phyloP scores from a whole-genome alignment of 2,888 invertebrate genomes.

The Scrobipalpa atriplicella region DNA sequence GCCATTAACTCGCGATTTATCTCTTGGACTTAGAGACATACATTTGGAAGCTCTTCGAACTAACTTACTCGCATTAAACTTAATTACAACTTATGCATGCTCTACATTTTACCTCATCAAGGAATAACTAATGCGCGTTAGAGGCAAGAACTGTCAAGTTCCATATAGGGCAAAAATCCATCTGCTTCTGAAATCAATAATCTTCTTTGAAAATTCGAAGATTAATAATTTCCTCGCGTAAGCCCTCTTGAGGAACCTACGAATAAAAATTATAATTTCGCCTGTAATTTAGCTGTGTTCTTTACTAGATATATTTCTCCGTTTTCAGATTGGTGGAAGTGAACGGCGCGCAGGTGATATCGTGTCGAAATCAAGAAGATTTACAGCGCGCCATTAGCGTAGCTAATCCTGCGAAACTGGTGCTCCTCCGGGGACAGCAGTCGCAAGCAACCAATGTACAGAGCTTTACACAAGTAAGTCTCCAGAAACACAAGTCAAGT shows the following conservation, averaged over 20 bases:
- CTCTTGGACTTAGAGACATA: not conserved
- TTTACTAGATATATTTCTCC: not conserved
- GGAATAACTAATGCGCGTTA: slow-evolving; percentile 1
- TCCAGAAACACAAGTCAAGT: too few species aligned
- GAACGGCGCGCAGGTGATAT: slow-evolving; percentile 89
- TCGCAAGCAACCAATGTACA: slow-evolving; percentile 59
- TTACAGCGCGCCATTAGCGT: slow-evolving; percentile 85
- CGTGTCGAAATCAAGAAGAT: slow-evolving; percentile 87
- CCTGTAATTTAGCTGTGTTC: too few species aligned
- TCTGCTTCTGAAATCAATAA: too few species aligned
- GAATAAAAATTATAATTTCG: not conserved
- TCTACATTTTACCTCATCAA: not conserved
- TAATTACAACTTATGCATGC: too few species aligned
- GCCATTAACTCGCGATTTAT: slow-evolving; percentile 23
- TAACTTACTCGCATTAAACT: not conserved
- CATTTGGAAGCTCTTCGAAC: not conserved
- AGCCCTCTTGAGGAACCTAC: too few species aligned
- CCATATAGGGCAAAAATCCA: slow-evolving; percentile 7
- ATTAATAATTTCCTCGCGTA: too few species aligned
- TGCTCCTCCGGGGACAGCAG: slow-evolving; percentile 74
- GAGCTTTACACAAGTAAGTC: slow-evolving; percentile 41
- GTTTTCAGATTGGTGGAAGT: slow-evolving; percentile 88
- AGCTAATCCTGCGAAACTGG: slow-evolving; percentile 84
- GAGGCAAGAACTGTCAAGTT: not conserved
- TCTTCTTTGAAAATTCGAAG: too few species aligned